Percentiles rank a stretch among this genome's conserved stretches.
phyloP scores from a whole-genome alignment of 2,888 invertebrate species.

The Mythimna ferrago region DNA sequence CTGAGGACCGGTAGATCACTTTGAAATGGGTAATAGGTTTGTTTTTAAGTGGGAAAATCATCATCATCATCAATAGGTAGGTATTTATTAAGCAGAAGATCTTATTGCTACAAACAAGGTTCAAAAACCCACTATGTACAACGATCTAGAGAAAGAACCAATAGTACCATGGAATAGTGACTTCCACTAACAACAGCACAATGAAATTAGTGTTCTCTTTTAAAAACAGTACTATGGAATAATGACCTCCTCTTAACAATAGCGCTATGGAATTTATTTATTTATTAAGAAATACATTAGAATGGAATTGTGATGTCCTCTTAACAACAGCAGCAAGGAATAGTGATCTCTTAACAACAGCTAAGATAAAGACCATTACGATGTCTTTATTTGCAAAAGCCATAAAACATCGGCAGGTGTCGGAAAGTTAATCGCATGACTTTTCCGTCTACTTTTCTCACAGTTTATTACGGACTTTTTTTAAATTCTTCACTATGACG shows the following conservation, averaged over 20 bases:
- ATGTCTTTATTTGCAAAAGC: not conserved
- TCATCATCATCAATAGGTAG: no score
- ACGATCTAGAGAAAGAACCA: not conserved
- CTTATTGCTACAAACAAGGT: not conserved
- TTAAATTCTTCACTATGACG: slow-evolving; percentile 28
- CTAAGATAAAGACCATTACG: not conserved
- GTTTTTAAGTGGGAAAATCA: no score
- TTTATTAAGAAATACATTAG: no score
- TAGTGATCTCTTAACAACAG: no score
- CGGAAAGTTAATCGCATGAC: not conserved
- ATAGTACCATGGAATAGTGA: not conserved
- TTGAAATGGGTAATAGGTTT: not conserved
- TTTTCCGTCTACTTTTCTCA: not conserved
- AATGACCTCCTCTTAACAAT: no score
- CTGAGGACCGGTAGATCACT: not conserved
- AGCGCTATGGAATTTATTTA: no score
- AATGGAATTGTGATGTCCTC: not conserved
- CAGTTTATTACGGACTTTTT: not conserved
- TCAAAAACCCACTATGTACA: not conserved
- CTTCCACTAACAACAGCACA: no score
- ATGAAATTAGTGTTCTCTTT: no score
- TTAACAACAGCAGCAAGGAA: no score
- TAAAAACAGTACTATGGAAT: no score
- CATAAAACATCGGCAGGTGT: not conserved
- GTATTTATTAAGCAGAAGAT: not conserved